A percentile compares a stretch with the other conserved stretches of the same genome.
These are phyloP conservation scores for Rhynchophorus ferrugineus DNA, from an alignment of 1,140 invertebrate genomes.

Conservation along the genomic window DNA sequence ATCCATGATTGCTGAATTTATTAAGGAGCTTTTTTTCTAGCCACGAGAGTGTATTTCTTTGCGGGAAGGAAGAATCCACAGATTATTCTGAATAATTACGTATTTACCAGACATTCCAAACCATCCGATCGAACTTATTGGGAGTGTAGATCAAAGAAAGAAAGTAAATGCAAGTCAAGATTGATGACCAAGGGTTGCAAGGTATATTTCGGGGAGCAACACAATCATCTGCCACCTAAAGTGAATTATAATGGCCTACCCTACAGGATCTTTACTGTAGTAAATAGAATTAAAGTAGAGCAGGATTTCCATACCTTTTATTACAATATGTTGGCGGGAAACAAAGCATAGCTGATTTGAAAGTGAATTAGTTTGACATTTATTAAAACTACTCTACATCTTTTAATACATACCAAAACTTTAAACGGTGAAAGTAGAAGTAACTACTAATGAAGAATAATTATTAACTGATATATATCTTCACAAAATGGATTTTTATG, in stretches of 20 bases:
- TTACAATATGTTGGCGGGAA: constrained; percentile 13
- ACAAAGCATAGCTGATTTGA: too few species aligned
- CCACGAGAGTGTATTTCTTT: constrained; percentile 2
- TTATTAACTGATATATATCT: too few species aligned
- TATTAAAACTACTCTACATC: too few species aligned
- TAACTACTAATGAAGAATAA: too few species aligned
- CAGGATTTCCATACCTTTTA: constrained; percentile 20
- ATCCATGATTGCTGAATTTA: too few species aligned
- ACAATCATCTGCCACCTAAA: constrained; percentile 25
- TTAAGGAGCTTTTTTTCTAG: constrained; percentile 5
- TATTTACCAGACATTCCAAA: constrained; percentile 23
- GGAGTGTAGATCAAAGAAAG: constrained; percentile 26
- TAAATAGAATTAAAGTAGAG: constrained; percentile 13
- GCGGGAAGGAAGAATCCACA: constrained; percentile 17
- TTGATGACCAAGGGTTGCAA: constrained; percentile 21
- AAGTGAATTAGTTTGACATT: too few species aligned
- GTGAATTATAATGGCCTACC: constrained; percentile 16
- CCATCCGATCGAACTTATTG: constrained; percentile 25
- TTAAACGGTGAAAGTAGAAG: too few species aligned
- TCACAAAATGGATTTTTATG: too few species aligned
- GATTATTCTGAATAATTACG: constrained; percentile 27
- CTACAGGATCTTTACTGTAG: constrained; percentile 13
- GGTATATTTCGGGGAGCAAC: constrained; percentile 19
- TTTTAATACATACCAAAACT: neutral
- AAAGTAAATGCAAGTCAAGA: constrained; percentile 25